Percentiles rank a stretch among this genome's conserved stretches.
phyloP scores from a whole-genome alignment of 2,797 vertebrate genomes.

The Lepidocolaptes lacrymiger region DNA sequence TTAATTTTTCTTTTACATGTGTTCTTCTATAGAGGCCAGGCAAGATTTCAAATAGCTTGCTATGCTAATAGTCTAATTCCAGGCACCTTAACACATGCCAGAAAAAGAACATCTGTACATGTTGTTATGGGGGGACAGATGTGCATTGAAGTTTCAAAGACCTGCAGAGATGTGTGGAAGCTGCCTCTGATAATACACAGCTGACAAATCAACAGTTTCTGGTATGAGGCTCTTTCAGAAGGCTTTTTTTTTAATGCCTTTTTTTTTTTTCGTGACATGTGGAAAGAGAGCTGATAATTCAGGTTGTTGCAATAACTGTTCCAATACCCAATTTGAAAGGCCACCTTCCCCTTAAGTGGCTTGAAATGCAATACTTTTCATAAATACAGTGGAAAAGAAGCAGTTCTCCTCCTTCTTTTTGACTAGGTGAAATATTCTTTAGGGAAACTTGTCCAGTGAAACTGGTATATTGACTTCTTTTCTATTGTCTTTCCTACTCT shows the following conservation, averaged over 20 bases:
- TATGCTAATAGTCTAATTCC: background rate
- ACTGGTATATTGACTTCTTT: background rate
- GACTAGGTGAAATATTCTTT: background rate
- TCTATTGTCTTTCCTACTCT: background rate
- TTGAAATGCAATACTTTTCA: background rate
- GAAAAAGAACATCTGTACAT: conserved; percentile 28
- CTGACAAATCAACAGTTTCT: conserved; percentile 18
- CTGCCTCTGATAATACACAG: background rate
- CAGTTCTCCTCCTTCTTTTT: background rate
- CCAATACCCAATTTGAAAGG: background rate
- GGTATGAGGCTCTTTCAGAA: background rate
- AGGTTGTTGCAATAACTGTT: background rate
- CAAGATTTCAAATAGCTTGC: background rate
- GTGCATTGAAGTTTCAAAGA: conserved; percentile 5
- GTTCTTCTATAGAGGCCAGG: background rate
- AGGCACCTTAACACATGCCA: background rate
- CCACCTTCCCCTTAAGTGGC: background rate
- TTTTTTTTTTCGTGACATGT: background rate
- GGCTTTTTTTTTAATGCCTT: no score
- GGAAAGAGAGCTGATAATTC: background rate
- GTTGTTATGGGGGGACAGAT: background rate
- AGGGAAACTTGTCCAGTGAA: background rate
- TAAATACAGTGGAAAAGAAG: background rate
- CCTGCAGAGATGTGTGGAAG: background rate
- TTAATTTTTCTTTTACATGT: background rate